Base-by-base conservation (phyloP, 2,113 vertebrate species). In the Melospiza melodia region DNA sequence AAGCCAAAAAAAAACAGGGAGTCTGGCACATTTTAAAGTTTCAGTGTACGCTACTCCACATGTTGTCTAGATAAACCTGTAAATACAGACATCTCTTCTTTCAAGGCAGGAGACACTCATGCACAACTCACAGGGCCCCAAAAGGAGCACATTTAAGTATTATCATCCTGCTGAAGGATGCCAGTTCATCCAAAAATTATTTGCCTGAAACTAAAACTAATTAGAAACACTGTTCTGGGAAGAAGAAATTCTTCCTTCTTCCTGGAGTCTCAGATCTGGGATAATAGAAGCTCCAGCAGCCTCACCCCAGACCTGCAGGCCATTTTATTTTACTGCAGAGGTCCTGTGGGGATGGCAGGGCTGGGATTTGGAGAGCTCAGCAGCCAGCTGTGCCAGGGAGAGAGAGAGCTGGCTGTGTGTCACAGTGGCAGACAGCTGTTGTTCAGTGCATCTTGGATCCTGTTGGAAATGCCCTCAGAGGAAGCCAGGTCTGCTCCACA, bases 231-330 rank as follows among this genome's bases (percentile, higher is more conserved):
- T 59, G 22, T 90, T 90, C 82, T 88, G 57, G 63, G 55, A 94
- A 92, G 61, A 11, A 86, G 65, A 78, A 88, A 63, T 75, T 74
- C 57, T 94, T 96, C 87, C 75, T 94, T 86, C 65, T 94, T 94
- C 93, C 89, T 93, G 84, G 48, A 89, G 27, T 72, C 90, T 90
- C 65, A 68, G 68, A 90, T 61, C 75, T 81, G 52, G 57, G 27
- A 65, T 90, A 88, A 77, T 0, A 91, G 61, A 63, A 77, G 48
- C 25, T 91, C 43, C 78, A 86, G 72, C 74, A 94, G 65, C 79
- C 90, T 90, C 85, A 84, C 62, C 78, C 46, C 33, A 94, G 80
- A 72, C 37, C 80, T 82, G 61, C 46, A 95, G 93, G 80, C 61
- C 75, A 15, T 93, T 91, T 74, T 61, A n/a, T 91, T 88, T 86